Conservation (phyloP, 2,797 vertebrate species). For the Micropoecilia bifurca region DNA sequence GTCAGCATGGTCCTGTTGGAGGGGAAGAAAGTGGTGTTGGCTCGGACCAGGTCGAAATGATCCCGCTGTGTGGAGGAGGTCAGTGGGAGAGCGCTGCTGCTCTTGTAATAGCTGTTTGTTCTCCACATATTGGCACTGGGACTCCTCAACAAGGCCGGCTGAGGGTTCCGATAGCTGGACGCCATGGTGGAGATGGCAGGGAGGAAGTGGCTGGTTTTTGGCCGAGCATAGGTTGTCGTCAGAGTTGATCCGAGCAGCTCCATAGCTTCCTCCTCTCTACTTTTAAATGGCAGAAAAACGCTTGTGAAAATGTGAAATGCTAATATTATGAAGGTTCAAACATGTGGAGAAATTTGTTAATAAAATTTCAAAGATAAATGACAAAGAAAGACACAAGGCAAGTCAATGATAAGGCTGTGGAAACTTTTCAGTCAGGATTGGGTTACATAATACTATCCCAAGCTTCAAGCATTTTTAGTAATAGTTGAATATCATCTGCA, state of each 20-base stretch:
- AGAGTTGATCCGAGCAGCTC: conserved; percentile 87
- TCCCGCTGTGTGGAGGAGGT: conserved; percentile 76
- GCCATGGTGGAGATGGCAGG: conserved; percentile 88
- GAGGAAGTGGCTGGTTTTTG: conserved; percentile 85
- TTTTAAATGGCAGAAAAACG: background rate
- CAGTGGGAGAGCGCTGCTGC: conserved; percentile 67
- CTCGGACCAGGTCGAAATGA: conserved; percentile 77
- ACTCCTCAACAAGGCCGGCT: conserved; percentile 75
- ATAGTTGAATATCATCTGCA: background rate
- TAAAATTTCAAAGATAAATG: background rate
- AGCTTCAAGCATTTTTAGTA: background rate
- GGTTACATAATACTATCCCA: background rate
- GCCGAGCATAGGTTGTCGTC: conserved; percentile 82
- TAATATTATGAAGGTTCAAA: background rate
- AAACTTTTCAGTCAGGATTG: background rate
- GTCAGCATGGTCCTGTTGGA: conserved; percentile 84
- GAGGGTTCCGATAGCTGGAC: conserved; percentile 85
- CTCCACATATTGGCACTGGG: conserved; percentile 85
- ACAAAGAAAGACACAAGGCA: background rate
- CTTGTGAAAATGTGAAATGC: background rate
- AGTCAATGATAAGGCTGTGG: background rate
- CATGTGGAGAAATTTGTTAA: background rate
- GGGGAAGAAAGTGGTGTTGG: conserved; percentile 83
- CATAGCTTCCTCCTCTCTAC: conserved; percentile 68
- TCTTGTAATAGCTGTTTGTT: conserved; percentile 84